Base-by-base conservation (phyloP, 2,113 vertebrate genomes). In the Calidris pygmaea region DNA sequence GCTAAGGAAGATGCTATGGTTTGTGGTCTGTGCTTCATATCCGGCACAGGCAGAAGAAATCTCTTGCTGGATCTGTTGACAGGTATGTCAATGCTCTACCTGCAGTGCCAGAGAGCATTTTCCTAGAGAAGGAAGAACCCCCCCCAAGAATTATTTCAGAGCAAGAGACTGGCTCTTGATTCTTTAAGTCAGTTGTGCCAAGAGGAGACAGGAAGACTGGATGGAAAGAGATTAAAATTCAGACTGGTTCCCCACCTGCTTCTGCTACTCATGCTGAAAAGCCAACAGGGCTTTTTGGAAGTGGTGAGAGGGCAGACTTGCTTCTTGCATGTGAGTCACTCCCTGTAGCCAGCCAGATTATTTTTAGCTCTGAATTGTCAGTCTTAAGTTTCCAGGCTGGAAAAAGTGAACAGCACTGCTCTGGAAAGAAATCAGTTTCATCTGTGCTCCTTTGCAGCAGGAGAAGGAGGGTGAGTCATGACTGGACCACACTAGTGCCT, bases 361-460 rank as follows among this genome's bases (percentile, higher is more conserved):
- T 98, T 98, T 99, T 98, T 99, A 99, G 98, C 93, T 41, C 83
- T 77, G 90, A 95, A 96, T 79, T 72, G 93, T 67, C 89, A 83
- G 76, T 92, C 89, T 95, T 91, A 95, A 90, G 35, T 95, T 97
- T 98, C 97, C 91, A 96, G 96, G 59, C 89, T 98, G 96, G 96
- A 98, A 98, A 97, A 97, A 97, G 84, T 90, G 95, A 97, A 91
- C 89, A 52, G 78, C 73, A 41, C 67, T 83, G 53, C 90, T 95
- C 50, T 41, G 85, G 94, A 86, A 86, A 95, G 76, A 96, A 96
- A 85, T 74, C 5, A 47, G 66, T 95, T 95, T 95, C 52, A 81
- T 79, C 56, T 48, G 60, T 45, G 53, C 82, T 93, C 55, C 79
- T 67, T 8, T 84, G 70, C 63, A 73, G 48, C 18, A 52, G 68